Percentiles rank a stretch among this genome's conserved stretches.
These are phyloP conservation scores for Diprion similis DNA, from an alignment of 1,140 invertebrate genomes.

Conservation along the genomic window DNA sequence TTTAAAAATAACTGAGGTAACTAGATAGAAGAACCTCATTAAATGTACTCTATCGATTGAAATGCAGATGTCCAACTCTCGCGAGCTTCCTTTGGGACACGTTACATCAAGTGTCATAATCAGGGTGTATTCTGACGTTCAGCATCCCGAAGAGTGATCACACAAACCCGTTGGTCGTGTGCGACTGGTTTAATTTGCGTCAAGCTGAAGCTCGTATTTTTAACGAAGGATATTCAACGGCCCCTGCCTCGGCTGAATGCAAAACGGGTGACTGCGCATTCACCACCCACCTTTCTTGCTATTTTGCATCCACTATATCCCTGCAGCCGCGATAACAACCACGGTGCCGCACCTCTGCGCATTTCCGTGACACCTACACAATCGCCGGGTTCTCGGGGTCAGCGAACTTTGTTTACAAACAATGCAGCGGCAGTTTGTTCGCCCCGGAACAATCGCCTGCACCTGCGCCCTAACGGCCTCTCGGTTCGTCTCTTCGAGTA, in stretches of 20 bases:
- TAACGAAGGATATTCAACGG: not conserved
- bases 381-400: not conserved
- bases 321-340: not conserved
- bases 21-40: too few species aligned
- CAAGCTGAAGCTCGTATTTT: not conserved
- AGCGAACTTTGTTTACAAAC: conserved; percentile 7
- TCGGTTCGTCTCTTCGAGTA: not conserved
- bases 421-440: not conserved
- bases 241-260: not conserved
- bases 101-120: too few species aligned
- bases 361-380: conserved; percentile 7
- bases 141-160: not conserved
- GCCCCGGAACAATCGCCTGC: not conserved
- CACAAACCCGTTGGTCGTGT: not conserved
- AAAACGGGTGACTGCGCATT: conserved; percentile 3
- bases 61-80: too few species aligned
- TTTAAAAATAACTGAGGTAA: too few species aligned
- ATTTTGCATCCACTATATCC: conserved; percentile 5
- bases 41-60: too few species aligned
- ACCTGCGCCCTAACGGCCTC: not conserved
- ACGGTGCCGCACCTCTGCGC: conserved; percentile 3
- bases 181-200: not conserved
- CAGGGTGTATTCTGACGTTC: not conserved
- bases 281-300: conserved; percentile 4
- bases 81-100: too few species aligned